Evolutionary conservation across 1,140 invertebrate species (phyloP).

Genomic region (Ganaspis sp.): DNA sequence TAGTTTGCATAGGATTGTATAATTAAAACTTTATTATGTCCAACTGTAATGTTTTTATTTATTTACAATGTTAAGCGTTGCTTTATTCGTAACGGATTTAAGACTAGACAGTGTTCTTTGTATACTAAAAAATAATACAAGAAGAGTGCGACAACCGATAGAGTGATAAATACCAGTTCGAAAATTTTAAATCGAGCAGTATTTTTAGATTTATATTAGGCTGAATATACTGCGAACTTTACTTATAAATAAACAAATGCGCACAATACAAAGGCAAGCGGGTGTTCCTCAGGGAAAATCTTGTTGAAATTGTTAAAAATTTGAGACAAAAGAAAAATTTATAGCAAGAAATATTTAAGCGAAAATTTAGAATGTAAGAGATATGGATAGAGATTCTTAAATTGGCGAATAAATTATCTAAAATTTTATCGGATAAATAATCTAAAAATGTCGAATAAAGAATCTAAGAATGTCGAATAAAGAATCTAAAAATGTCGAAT

Average conservation of each 20-base stretch:
- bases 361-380: slow-evolving; percentile 38
- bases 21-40: slow-evolving; percentile 57
- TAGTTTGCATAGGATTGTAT: slow-evolving; percentile 55
- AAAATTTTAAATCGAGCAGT: slow-evolving; percentile 65
- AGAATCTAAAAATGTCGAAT: no score
- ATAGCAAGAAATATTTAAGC: background rate
- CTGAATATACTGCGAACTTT: slow-evolving; percentile 64
- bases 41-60: slow-evolving; percentile 64
- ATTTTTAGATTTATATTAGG: slow-evolving; percentile 73
- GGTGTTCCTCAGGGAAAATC: background rate
- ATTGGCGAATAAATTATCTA: no score
- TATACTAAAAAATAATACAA: slow-evolving; percentile 34
- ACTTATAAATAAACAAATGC: slow-evolving; percentile 56
- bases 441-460: no score
- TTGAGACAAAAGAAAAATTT: background rate
- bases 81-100: slow-evolving; percentile 63
- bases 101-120: slow-evolving; percentile 42
- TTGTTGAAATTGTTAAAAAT: background rate
- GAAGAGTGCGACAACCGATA: slow-evolving; percentile 41
- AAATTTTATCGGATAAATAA: no score
- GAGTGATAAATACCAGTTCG: slow-evolving; percentile 58
- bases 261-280: slow-evolving; percentile 26
- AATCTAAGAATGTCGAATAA: no score
- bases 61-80: slow-evolving; percentile 67
- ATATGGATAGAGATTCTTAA: no score